Base-by-base conservation (phyloP, 2,113 vertebrate genomes). In the Clarias batrachus region DNA sequence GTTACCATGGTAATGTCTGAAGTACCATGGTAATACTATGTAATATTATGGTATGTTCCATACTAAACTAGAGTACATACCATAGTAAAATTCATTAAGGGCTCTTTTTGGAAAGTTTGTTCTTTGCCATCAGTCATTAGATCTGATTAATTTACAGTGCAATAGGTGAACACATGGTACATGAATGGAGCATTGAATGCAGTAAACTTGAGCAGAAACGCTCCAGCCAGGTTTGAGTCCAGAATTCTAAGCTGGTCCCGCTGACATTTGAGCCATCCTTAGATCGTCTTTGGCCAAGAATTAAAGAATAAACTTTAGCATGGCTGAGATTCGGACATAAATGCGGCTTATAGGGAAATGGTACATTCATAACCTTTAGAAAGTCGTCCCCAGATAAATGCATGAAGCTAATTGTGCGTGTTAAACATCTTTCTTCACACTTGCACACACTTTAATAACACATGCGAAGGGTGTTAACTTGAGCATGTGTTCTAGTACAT, bases 331-430 rank as follows among this genome's bases (percentile, higher is more conserved):
- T 68, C 30, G 5, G 3, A 52, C 59, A 81, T 21, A 17, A 73
- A 73, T 63, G 21, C 33, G 27, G 52, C 65, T 80, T 27, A 21
- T 30, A 59, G 56, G 63, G 62, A 60, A 1, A 60, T 1, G 25
- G 16, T 25, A 73, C 27, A 66, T 83, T 54, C 54, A 33, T 77
- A 77, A 73, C 70, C 60, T 76, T 82, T 19, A 74, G 41, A 76
- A 76, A 52, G 10, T 65, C 56, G 19, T 56, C n/a, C 21, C 41
- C 71, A 41, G 33, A 74, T 82, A 73, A 73, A 76, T 66, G 71
- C 70, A 77, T 65, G 70, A 77, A 83, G 70, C 70, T 87, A 86
- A 82, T 41, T 76, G 65, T 83, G 85, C 62, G n/a, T 82, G 74
- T 63, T 80, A 85, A 77, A 70, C 60, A 66, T 66, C 62, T 13